Base-by-base conservation (phyloP, 2,797 vertebrate species). In the Thalassophryne amazonica region DNA sequence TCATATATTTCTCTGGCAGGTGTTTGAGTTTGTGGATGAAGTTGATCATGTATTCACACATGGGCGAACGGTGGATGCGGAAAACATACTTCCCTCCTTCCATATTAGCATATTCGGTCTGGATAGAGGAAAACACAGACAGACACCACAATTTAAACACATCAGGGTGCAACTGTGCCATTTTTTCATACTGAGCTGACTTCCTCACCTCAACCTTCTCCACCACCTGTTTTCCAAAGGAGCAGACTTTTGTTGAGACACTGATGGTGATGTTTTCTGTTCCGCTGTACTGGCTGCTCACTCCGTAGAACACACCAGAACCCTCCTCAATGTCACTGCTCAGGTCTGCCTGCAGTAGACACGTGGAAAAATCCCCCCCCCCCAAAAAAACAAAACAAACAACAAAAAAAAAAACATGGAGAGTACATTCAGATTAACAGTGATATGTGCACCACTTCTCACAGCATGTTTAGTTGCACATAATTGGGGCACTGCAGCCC, bases 31-130 rank as follows among this genome's bases (percentile, higher is more conserved):
- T 98, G 87, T 98, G 95, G 88, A 97, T 97, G 83, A 97, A 97
- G 89, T 97, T 97, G 89, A 97, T 94, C 95, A 98, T 98, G 73
- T 97, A 98, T 86, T 98, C 95, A 30, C 95, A 97, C 94, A 98
- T 96, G 58, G 95, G 94, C 0, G 95, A 97, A 0, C 95, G 93
- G 76, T 98, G 92, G 83, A 98, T 98, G 69, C 94, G 91, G 75
- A 95, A 98, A 49, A 95, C 74, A 16, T 94, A 95, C 62, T 94
- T 93, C 29, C 95, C 94, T 1, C 92, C 94, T 82, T 96, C 95
- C 86, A 96, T 71, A 24, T 91, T 90, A 0, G 95, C 94, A 0
- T 95, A 95, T 78, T 98, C 95, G 0, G 95, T 98, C 95, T 98
- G 80, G 14, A 57, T 3, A 13, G 24, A 12, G 21, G 23, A 28